Base-by-base conservation (phyloP, 2,888 invertebrate species). In the Drosophila heteroneura region DNA sequence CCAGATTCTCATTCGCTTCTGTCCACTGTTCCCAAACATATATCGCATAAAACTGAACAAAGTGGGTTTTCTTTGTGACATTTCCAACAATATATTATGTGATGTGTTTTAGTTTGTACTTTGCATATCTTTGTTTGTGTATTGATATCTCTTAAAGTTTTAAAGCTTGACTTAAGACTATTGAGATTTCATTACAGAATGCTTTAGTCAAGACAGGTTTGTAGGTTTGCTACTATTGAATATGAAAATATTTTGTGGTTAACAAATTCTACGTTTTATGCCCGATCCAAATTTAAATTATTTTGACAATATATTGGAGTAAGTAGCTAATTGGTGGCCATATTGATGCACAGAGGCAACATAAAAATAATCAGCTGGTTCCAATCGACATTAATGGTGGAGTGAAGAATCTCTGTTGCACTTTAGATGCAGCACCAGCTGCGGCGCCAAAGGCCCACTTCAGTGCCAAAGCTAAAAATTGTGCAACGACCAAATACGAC, bases 401-500 rank as follows among this genome's bases (percentile, higher is more conserved):
- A 35, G 35, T 5, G 5, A 41, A 10, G 16, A 16, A 19, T 47
- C 33, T 22, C 12, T 9, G 26, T 7, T 5, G 33, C 59, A 26
- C 16, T 26, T 47, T 26, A 12, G 14, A 32, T 22, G 7, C n/a
- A 32, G 39, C 39, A 12, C 16, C 19, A 32, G 33, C 47, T 47
- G 47, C 32, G 22, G 30, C 22, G 41, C 26, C n/a, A 44, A 35
- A 32, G n/a, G 41, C 10, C 59, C 54, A 41, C 39, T 51, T 67
- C 14, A 19, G 49, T 44, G 30, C 10, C 14, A 37, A 3, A 6
- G 19, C 59, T 54, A 58, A 70, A 56, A 57, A 52, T 37, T n/a
- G 30, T 16, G 14, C 19, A 26, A n/a, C 9, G 44, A 54, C 41
- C 64, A 49, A 51, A 32, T 47, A 69, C 63, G 75, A 65, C 65